These are phyloP conservation scores for Bubo blakistoni DNA, from an alignment of 2,113 vertebrate species.

Conservation along the genomic window DNA sequence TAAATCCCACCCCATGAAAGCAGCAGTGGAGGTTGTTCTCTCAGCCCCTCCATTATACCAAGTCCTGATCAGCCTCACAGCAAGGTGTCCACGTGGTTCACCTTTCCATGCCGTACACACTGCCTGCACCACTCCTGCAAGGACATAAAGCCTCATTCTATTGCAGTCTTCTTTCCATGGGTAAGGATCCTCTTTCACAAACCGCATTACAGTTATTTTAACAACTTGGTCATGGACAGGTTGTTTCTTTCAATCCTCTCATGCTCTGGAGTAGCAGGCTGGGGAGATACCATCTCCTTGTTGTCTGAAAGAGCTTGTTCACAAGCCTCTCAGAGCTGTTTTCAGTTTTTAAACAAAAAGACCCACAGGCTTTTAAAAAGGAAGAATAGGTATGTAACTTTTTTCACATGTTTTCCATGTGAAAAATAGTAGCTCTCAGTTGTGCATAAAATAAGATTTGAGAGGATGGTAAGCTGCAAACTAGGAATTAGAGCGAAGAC, in stretches of 20 bases:
- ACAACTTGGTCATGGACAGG: neutral
- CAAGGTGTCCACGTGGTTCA: neutral
- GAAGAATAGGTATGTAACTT: neutral
- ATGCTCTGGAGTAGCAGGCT: neutral
- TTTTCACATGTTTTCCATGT: neutral
- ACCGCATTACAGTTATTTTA: rapidly evolving
- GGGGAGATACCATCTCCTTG: neutral
- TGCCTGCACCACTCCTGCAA: neutral
- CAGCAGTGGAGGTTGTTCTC: neutral
- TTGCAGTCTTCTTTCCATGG: rapidly evolving
- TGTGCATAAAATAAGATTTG: neutral
- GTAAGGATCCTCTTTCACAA: neutral
- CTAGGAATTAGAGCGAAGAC: neutral
- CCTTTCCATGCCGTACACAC: neutral
- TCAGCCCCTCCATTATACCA: neutral
- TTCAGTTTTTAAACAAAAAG: neutral
- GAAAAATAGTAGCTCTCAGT: neutral
- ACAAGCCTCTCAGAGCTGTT: neutral
- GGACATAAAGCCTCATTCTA: neutral
- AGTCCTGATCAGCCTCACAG: neutral
- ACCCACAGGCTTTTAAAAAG: neutral
- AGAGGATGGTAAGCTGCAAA: neutral
- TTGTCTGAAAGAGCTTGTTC: neutral
- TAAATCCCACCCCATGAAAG: neutral
- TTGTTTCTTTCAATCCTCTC: neutral